Percentiles rank a stretch among this genome's conserved stretches.
These are phyloP conservation scores for Eupsittula cactorum DNA, from an alignment of 2,113 vertebrate species.

Conservation along the genomic window DNA sequence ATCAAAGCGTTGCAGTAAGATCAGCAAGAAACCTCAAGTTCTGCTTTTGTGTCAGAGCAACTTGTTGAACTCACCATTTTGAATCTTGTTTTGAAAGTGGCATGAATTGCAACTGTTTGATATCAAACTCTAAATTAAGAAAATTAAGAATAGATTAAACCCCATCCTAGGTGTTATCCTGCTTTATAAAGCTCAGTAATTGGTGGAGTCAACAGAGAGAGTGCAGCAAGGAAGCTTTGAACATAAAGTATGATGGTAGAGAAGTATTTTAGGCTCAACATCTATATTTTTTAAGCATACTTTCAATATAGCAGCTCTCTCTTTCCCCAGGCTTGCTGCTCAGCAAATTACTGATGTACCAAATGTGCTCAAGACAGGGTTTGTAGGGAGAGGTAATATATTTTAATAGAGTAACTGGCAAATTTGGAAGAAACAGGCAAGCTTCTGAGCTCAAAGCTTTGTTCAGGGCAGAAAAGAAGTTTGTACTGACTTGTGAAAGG, in stretches of 20 bases:
- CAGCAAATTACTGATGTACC: constrained; percentile 16
- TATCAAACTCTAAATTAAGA: background rate
- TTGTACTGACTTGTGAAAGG: background rate
- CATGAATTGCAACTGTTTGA: background rate
- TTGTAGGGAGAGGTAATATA: background rate
- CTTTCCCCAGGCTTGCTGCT: background rate
- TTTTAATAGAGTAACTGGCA: background rate
- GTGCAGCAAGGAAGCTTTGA: background rate
- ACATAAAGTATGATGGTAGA: background rate
- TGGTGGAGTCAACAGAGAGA: background rate
- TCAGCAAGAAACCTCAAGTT: background rate
- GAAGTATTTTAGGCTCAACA: background rate
- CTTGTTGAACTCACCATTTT: background rate
- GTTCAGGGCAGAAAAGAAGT: background rate
- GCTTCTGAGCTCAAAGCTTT: background rate
- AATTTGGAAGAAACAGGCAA: background rate
- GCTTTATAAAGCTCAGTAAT: background rate
- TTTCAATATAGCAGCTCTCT: background rate
- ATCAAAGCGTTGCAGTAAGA: background rate
- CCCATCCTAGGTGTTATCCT: background rate
- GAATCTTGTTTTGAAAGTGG: background rate
- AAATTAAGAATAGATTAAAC: background rate
- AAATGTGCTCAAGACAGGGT: background rate
- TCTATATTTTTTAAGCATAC: background rate
- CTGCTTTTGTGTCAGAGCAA: background rate